These are phyloP conservation scores for Thripadectes ignobilis DNA, from an alignment of 2,797 vertebrate genomes.

Conservation along the genomic window DNA sequence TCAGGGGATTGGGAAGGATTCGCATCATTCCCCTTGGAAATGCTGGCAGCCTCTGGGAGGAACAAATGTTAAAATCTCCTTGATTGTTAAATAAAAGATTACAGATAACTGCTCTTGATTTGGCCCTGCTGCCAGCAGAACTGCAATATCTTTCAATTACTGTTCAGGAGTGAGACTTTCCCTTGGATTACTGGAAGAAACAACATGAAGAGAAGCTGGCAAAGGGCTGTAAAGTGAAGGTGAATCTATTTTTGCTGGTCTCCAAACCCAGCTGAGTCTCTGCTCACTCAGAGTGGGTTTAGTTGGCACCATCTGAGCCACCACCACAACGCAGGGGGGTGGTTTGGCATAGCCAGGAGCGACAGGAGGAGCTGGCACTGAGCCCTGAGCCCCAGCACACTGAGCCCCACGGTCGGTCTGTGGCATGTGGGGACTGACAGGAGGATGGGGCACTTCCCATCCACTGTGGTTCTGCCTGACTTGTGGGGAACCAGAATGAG, in stretches of 20 bases:
- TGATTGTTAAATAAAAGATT: constrained; percentile 66
- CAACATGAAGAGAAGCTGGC: neutral
- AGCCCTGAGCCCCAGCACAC: neutral
- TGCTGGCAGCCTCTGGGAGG: constrained; percentile 27
- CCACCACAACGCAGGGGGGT: rapidly evolving
- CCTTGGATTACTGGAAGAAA: constrained; percentile 21
- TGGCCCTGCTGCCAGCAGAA: neutral
- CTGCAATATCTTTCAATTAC: constrained; percentile 50
- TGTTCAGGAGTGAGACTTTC: neutral
- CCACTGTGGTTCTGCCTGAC: rapidly evolving
- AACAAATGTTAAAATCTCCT: constrained; percentile 59
- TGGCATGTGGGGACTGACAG: neutral
- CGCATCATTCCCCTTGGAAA: constrained; percentile 1
- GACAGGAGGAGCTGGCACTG: neutral
- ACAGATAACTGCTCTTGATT: constrained; percentile 36
- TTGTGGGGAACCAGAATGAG: neutral
- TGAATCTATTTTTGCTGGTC: neutral
- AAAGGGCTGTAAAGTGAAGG: neutral
- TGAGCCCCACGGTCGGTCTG: neutral
- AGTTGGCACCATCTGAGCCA: neutral
- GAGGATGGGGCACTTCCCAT: neutral
- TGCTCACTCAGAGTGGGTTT: rapidly evolving
- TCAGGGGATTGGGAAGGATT: constrained; percentile 5
- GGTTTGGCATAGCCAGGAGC: neutral
- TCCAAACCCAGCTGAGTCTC: neutral